Evolutionary conservation across 2,113 vertebrate species (phyloP).

Genomic region (Brienomyrus longianalis): DNA sequence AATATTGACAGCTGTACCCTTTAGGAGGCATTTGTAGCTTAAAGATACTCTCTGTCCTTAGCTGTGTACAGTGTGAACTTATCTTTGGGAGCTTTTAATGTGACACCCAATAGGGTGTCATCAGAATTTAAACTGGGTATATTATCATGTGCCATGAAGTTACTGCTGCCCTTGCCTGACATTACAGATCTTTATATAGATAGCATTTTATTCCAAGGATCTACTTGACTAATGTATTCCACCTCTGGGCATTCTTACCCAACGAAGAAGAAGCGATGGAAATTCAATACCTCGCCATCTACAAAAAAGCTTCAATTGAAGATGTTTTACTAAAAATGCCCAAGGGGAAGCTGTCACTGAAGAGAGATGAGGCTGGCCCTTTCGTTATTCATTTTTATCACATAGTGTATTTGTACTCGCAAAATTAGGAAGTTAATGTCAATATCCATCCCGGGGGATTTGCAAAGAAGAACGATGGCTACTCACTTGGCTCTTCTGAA

Average conservation of each 20-base stretch:
- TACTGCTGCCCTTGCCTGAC: conserved; percentile 23
- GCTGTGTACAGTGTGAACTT: not conserved
- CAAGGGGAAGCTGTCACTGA: conserved; percentile 26
- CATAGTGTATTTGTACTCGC: conserved; percentile 16
- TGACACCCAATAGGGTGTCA: conserved; percentile 1
- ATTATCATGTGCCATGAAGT: conserved; percentile 4
- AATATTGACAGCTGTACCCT: not conserved
- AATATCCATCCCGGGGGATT: conserved; percentile 16
- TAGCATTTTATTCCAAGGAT: conserved; percentile 34
- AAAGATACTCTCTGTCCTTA: not conserved
- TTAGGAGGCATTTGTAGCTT: conserved; percentile 11
- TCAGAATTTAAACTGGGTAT: conserved; percentile 14
- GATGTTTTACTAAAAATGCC: conserved; percentile 28
- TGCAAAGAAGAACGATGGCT: not conserved
- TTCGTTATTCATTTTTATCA: conserved; percentile 25
- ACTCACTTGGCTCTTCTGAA: not conserved
- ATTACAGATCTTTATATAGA: conserved; percentile 32
- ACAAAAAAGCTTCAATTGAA: conserved; percentile 22
- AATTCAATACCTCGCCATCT: conserved; percentile 30
- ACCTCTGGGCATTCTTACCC: conserved; percentile 26
- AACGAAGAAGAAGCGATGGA: conserved; percentile 28
- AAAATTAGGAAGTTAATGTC: conserved; percentile 22
- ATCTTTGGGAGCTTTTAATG: not conserved
- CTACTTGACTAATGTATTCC: conserved; percentile 30
- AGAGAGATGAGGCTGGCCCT: conserved; percentile 27